A percentile compares a stretch with the other conserved stretches of the same genome.
Evolutionary conservation across 2,888 invertebrate genomes (phyloP).

Genomic region (Ceratothoa steindachneri): DNA sequence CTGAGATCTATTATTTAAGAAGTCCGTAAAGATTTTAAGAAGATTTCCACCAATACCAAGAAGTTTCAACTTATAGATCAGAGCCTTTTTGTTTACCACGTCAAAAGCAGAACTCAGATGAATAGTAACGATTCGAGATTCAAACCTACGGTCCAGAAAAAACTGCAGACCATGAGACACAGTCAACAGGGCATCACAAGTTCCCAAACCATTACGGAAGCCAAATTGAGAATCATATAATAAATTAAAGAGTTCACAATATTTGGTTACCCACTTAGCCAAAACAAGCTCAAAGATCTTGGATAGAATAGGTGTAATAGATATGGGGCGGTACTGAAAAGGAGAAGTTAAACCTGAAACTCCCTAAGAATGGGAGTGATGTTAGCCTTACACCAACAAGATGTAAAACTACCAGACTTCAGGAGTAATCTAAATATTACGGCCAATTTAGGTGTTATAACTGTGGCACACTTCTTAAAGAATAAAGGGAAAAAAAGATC

Average conservation of each 20-base stretch:
- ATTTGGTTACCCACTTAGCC: neutral
- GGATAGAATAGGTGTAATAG: neutral
- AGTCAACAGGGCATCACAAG: neutral
- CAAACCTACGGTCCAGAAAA: neutral
- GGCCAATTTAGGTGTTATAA: neutral
- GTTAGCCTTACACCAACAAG: neutral
- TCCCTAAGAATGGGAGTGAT: neutral
- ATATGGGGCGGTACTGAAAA: neutral
- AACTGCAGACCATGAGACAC: neutral
- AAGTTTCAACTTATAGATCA: neutral
- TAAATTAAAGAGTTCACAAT: neutral
- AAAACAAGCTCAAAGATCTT: neutral
- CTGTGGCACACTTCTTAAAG: neutral
- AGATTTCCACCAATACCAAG: neutral
- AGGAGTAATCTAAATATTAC: neutral
- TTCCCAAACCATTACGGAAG: neutral
- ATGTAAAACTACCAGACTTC: neutral
- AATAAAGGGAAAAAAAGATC: neutral
- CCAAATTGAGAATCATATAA: neutral
- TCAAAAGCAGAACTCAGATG: neutral
- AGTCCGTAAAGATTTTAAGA: neutral
- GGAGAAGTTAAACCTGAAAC: neutral
- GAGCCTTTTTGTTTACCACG: neutral
- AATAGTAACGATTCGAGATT: neutral
- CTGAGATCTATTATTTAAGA: neutral